Conservation (phyloP, 2,888 invertebrate genomes). For the Heteropelma amictum region DNA sequence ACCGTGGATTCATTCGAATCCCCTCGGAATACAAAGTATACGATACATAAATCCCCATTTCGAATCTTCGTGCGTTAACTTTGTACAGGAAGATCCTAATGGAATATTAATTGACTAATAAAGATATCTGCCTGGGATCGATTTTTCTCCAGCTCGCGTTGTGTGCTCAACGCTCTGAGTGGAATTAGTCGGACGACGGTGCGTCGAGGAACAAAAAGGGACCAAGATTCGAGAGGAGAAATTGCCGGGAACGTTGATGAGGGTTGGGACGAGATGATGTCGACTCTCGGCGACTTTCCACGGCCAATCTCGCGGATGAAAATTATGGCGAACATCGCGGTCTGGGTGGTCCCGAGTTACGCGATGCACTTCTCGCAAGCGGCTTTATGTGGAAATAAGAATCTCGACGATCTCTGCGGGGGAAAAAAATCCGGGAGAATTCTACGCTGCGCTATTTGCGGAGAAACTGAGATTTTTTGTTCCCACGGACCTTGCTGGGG, state of each 20-base stretch:
- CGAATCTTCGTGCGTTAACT: constrained; percentile 11
- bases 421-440: too few relatives aligned
- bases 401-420: too few relatives aligned
- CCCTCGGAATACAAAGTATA: constrained; percentile 47
- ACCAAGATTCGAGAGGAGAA: not conserved
- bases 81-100: constrained; percentile 31
- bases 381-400: too few relatives aligned
- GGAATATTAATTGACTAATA: constrained; percentile 45
- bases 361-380: too few relatives aligned
- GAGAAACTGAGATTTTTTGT: too few relatives aligned
- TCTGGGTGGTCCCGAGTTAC: not conserved
- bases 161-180: not conserved
- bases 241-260: constrained; percentile 43
- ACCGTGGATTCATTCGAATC: constrained; percentile 44
- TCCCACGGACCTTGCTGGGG: too few relatives aligned
- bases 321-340: constrained; percentile 24
- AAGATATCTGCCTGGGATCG: constrained; percentile 28
- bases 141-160: constrained; percentile 19
- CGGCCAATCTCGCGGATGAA: constrained; percentile 21
- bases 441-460: too few relatives aligned
- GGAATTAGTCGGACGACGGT: too few relatives aligned
- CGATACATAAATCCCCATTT: constrained; percentile 36
- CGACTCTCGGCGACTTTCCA: constrained; percentile 4
- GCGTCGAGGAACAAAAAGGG: too few relatives aligned
- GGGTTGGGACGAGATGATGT: constrained; percentile 31